These are phyloP conservation scores for Macrobrachium nipponense DNA, from an alignment of 1,140 invertebrate species.

Conservation along the genomic window DNA sequence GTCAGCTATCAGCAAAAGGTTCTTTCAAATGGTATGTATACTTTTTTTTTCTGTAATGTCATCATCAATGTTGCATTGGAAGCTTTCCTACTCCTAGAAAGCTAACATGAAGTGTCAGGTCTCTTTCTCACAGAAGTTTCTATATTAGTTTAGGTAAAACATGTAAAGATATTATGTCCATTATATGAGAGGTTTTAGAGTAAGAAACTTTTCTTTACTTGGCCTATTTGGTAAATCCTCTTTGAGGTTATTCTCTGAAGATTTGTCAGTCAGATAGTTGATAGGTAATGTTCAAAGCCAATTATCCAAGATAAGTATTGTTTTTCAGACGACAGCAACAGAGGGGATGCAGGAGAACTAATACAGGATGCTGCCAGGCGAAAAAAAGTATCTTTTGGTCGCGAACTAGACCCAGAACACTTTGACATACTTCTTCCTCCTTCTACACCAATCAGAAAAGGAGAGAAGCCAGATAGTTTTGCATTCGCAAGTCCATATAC, in stretches of 20 bases:
- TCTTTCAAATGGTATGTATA: neutral
- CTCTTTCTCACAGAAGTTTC: too few relatives aligned
- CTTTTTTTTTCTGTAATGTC: neutral
- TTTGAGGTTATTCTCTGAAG: too few relatives aligned
- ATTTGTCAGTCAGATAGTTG: too few relatives aligned
- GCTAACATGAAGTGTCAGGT: too few relatives aligned
- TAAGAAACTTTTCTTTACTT: too few relatives aligned
- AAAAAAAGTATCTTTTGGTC: conserved; percentile 70
- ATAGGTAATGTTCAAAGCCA: too few relatives aligned
- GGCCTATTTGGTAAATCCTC: too few relatives aligned
- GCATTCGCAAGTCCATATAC: conserved; percentile 13
- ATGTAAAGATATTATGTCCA: too few relatives aligned
- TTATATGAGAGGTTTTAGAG: too few relatives aligned
- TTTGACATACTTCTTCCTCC: conserved; percentile 70
- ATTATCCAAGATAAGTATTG: neutral
- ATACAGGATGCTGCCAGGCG: conserved; percentile 50
- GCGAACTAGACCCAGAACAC: conserved; percentile 70
- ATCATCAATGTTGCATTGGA: too few relatives aligned
- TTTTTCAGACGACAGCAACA: conserved; percentile 23
- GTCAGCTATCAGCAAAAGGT: neutral
- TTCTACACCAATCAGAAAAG: conserved; percentile 69
- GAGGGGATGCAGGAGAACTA: neutral
- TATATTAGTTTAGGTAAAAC: too few relatives aligned
- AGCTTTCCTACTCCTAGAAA: too few relatives aligned
- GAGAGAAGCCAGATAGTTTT: conserved; percentile 65